These are phyloP conservation scores for Pseudochaenichthys georgianus DNA, from an alignment of 2,797 vertebrate genomes.

Conservation along the genomic window DNA sequence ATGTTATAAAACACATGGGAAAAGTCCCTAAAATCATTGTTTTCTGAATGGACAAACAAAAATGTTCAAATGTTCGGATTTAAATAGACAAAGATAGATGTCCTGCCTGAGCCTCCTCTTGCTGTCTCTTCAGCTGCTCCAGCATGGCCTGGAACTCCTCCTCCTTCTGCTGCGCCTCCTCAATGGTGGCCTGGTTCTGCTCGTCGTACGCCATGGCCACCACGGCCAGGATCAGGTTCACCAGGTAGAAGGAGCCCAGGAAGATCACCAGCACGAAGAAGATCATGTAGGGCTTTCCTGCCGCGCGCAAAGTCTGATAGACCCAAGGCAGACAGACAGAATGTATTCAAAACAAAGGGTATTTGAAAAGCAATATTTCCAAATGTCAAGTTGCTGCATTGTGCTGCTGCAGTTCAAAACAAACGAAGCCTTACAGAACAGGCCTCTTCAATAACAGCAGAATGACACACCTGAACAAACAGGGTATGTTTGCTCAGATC, in stretches of 20 bases:
- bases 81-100: slow-evolving; percentile 2
- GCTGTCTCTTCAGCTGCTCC: slow-evolving; percentile 96
- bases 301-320: slow-evolving; percentile 92
- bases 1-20: not conserved
- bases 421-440: slow-evolving; percentile 25
- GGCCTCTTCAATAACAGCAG: slow-evolving; percentile 7
- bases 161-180: slow-evolving; percentile 96
- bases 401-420: slow-evolving; percentile 22
- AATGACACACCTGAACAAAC: slow-evolving; percentile 7
- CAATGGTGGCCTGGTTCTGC: slow-evolving; percentile 96
- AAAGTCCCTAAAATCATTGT: not conserved
- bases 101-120: slow-evolving; percentile 95
- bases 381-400: slow-evolving; percentile 31
- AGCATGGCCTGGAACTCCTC: slow-evolving; percentile 98
- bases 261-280: slow-evolving; percentile 99
- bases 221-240: slow-evolving; percentile 97
- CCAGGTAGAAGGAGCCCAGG: slow-evolving; percentile 96
- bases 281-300: slow-evolving; percentile 98
- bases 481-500: slow-evolving; percentile 3
- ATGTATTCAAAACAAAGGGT: too few relatives aligned
- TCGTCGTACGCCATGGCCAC: slow-evolving; percentile 99
- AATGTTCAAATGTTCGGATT: not conserved
- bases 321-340: not conserved
- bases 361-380: not conserved
- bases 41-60: not conserved